Evolutionary conservation across 2,113 vertebrate genomes (phyloP).

Genomic region (Amphilophus citrinellus): DNA sequence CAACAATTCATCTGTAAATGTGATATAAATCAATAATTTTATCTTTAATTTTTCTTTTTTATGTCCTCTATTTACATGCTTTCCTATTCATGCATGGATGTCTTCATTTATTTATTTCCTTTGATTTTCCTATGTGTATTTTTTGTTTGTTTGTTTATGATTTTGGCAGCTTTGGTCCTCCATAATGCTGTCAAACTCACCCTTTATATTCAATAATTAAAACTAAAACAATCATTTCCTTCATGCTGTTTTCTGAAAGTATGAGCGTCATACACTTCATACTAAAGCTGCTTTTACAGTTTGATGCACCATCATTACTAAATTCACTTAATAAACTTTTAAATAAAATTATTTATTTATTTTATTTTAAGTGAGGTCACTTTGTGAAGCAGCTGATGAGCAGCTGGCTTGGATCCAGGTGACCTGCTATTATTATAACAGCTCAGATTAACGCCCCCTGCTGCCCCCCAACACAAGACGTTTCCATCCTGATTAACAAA

Average conservation of each 20-base stretch:
- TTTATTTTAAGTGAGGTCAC: not conserved
- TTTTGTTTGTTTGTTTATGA: not conserved
- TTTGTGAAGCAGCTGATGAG: not conserved
- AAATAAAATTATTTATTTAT: not conserved
- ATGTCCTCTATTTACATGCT: not conserved
- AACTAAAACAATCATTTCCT: not conserved
- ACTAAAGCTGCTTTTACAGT: too few species aligned
- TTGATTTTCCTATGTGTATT: not conserved
- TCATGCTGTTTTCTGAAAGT: not conserved
- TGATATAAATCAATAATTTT: not conserved
- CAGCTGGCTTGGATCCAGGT: not conserved
- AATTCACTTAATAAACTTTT: not conserved
- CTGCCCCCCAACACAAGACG: slow-evolving; percentile 1
- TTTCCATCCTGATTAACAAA: slow-evolving; percentile 15
- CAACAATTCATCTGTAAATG: too few species aligned
- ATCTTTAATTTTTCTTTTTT: not conserved
- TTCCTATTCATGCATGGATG: not conserved
- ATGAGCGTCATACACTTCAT: not conserved
- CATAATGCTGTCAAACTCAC: not conserved
- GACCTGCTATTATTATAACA: not conserved
- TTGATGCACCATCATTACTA: not conserved
- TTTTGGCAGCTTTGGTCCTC: not conserved
- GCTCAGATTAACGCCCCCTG: slow-evolving; percentile 22
- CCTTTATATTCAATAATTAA: not conserved
- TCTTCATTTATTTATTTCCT: not conserved